These are phyloP conservation scores for Lates calcarifer DNA, from an alignment of 2,113 vertebrate species.

Conservation along the genomic window DNA sequence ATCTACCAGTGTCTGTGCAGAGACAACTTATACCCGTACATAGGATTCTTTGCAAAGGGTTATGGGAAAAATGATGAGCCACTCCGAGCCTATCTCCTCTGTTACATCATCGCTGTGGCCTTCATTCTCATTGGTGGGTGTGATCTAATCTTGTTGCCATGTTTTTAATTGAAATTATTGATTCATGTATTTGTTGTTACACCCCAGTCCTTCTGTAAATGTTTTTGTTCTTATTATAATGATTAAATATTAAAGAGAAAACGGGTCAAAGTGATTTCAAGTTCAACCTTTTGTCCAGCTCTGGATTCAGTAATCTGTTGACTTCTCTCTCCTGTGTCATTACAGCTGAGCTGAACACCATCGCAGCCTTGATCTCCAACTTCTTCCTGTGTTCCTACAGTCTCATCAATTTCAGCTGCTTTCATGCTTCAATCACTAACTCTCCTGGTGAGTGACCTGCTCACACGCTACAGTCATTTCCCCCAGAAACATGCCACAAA, in stretches of 20 bases:
- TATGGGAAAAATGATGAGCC: constrained; percentile 86
- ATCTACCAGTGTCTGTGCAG: constrained; percentile 82
- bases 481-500: no score
- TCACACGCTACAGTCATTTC: no score
- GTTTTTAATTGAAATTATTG: background rate
- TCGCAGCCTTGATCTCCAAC: constrained; percentile 84
- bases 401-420: constrained; percentile 88
- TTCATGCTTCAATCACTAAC: constrained; percentile 85
- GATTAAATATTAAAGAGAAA: background rate
- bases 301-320: background rate
- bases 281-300: background rate
- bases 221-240: no score
- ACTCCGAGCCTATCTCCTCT: constrained; percentile 79
- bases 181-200: background rate
- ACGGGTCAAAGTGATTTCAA: no score
- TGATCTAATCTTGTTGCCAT: background rate
- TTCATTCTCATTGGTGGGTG: constrained; percentile 86
- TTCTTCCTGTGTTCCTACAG: constrained; percentile 88
- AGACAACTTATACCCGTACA: constrained; percentile 85
- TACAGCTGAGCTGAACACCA: constrained; percentile 81
- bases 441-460: constrained; percentile 78
- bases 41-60: constrained; percentile 85
- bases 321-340: background rate
- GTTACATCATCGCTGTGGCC: constrained; percentile 80
- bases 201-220: background rate